Conservation (phyloP, 2,888 invertebrate species). For the Lepas anatifera region DNA sequence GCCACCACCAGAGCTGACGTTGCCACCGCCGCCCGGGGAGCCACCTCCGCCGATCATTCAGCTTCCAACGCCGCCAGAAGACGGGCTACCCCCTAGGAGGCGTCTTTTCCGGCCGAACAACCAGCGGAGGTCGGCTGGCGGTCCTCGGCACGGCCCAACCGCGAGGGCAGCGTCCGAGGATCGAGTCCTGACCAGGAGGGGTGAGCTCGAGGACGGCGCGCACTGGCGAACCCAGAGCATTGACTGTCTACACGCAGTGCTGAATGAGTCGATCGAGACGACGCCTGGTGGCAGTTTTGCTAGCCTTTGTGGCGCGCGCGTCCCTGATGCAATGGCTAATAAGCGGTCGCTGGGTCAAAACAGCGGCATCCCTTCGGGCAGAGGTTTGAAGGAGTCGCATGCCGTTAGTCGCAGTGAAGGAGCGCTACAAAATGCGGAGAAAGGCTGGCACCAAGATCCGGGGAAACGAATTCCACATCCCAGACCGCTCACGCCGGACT, state of each 20-base stretch:
- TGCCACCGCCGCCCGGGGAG: not conserved
- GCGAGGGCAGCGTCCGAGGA: not conserved
- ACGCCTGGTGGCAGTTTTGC: not conserved
- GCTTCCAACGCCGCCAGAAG: not conserved
- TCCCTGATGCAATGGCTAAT: not conserved
- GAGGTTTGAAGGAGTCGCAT: too few relatives aligned
- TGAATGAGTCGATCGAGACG: constrained; percentile 4
- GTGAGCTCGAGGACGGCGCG: not conserved
- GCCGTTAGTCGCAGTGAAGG: not conserved
- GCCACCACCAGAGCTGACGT: not conserved
- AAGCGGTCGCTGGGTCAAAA: not conserved
- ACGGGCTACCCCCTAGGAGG: not conserved
- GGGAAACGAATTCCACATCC: not conserved
- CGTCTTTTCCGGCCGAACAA: not conserved
- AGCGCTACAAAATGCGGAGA: not conserved
- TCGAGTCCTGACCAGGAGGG: not conserved
- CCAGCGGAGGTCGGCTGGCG: not conserved
- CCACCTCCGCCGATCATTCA: not conserved
- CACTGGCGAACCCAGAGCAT: constrained; percentile 22
- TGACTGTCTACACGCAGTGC: constrained; percentile 23
- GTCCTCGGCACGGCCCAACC: too few relatives aligned
- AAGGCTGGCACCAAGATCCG: not conserved
- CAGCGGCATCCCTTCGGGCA: too few relatives aligned
- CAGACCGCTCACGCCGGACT: too few relatives aligned
- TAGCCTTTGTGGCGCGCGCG: not conserved